Evolutionary conservation across 1,140 invertebrate genomes (phyloP).

Genomic region (Lepidurus couesii): DNA sequence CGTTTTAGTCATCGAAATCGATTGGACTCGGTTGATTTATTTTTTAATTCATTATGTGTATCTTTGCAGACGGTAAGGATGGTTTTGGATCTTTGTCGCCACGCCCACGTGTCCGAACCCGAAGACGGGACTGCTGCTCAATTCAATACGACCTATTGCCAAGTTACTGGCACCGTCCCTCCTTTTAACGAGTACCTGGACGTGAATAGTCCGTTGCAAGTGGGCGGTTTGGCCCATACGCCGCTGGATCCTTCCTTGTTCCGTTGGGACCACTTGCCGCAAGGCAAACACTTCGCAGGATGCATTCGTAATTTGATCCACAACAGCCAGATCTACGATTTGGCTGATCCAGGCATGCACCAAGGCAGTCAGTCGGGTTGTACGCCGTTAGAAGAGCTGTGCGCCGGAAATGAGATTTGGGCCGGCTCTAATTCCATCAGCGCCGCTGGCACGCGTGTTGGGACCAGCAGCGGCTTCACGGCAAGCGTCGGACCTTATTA

Average conservation of each 20-base stretch:
- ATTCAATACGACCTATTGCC: constrained; percentile 80
- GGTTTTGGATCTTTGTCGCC: constrained; percentile 86
- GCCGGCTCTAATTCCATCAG: constrained; percentile 50
- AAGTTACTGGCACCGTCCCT: constrained; percentile 77
- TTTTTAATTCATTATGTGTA: not conserved
- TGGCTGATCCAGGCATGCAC: constrained; percentile 78
- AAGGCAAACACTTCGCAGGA: constrained; percentile 78
- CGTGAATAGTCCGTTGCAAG: constrained; percentile 88
- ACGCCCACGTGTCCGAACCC: constrained; percentile 74
- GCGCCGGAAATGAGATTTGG: constrained; percentile 60
- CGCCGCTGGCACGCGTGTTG: constrained; percentile 57
- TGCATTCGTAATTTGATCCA: constrained; percentile 93
- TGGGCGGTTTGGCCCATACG: constrained; percentile 82
- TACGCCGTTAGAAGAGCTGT: constrained; percentile 81
- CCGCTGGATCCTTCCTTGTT: constrained; percentile 78
- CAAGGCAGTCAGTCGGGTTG: constrained; percentile 76
- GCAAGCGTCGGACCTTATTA: constrained; percentile 15
- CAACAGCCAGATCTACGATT: constrained; percentile 88
- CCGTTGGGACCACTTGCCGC: constrained; percentile 55
- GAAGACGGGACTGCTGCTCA: constrained; percentile 76
- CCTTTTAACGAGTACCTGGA: constrained; percentile 96
- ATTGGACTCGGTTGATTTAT: too few species aligned
- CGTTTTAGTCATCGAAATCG: too few species aligned
- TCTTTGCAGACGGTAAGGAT: constrained; percentile 64
- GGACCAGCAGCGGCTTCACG: constrained; percentile 7